Percentiles rank a stretch among this genome's conserved stretches.
Evolutionary conservation across 1,140 invertebrate species (phyloP).

Genomic region (Panagrolaimus sp.): DNA sequence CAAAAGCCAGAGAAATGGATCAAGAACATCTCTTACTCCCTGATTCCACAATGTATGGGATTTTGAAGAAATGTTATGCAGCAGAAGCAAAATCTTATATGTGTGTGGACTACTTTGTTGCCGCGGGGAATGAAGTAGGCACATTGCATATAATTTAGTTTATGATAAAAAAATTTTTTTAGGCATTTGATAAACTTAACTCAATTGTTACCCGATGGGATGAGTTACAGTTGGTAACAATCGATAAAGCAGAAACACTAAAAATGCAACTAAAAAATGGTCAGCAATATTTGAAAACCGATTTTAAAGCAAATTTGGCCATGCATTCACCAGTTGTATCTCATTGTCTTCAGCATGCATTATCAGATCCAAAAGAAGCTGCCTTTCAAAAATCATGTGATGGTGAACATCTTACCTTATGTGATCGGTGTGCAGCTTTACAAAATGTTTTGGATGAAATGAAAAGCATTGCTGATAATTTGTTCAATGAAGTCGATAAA

Average conservation of each 20-base stretch:
- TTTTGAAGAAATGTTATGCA: background rate
- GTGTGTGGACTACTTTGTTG: background rate
- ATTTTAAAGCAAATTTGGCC: background rate
- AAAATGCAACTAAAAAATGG: background rate
- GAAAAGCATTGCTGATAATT: background rate
- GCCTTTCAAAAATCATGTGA: background rate
- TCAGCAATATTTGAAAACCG: constrained; percentile 3
- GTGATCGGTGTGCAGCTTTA: background rate
- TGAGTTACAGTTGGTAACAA: background rate
- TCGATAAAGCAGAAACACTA: background rate
- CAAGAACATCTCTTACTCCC: background rate
- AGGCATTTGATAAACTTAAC: background rate
- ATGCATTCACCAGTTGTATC: background rate
- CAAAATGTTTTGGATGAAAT: background rate
- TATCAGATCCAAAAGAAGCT: background rate
- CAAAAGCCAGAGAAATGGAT: background rate
- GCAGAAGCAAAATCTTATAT: background rate
- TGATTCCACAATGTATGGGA: background rate
- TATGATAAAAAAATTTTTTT: background rate
- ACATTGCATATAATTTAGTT: background rate
- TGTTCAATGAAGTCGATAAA: background rate
- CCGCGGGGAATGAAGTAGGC: background rate
- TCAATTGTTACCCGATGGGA: background rate
- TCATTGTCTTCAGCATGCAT: background rate
- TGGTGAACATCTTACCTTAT: background rate